Evolutionary conservation across 2,797 vertebrate species (phyloP).

Genomic region (Mus caroli): DNA sequence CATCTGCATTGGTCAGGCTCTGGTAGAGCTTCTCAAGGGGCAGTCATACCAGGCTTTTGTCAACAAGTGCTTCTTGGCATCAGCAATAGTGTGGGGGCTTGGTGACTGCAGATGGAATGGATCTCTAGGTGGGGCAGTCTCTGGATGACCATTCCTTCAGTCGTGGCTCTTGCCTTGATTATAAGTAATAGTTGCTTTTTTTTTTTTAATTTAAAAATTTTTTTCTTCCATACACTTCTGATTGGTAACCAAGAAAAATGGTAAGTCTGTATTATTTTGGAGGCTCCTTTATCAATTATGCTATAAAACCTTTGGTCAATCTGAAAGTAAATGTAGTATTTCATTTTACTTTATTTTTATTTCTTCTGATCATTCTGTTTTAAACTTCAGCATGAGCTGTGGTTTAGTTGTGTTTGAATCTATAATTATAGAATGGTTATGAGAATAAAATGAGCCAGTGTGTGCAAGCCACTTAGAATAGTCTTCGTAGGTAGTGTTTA

Average conservation of each 20-base stretch:
- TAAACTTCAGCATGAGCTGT: not conserved
- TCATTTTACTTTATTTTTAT: not conserved
- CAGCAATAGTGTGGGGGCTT: too few relatives aligned
- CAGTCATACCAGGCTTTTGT: too few relatives aligned
- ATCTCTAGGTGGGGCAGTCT: too few relatives aligned
- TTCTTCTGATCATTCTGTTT: not conserved
- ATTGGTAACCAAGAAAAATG: not conserved
- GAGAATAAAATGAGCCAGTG: constrained; percentile 22
- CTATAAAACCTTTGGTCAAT: not conserved
- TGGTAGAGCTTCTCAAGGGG: too few relatives aligned
- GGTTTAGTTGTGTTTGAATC: not conserved
- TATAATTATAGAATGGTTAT: not conserved
- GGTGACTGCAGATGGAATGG: too few relatives aligned
- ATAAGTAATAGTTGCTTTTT: too few relatives aligned
- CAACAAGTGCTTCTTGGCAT: too few relatives aligned
- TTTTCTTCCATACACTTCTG: not conserved
- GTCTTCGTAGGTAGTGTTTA: not conserved
- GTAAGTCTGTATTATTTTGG: not conserved
- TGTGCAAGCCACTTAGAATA: not conserved
- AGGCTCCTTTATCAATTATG: not conserved
- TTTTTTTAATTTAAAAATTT: too few relatives aligned
- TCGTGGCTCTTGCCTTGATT: too few relatives aligned
- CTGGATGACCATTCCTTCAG: too few relatives aligned
- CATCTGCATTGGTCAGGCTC: too few relatives aligned
- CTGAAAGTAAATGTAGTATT: not conserved